A percentile compares a stretch with the other conserved stretches of the same genome.
Evolutionary conservation across 2,888 invertebrate species (phyloP).

Genomic region (Lordiphosa fenestrarum): DNA sequence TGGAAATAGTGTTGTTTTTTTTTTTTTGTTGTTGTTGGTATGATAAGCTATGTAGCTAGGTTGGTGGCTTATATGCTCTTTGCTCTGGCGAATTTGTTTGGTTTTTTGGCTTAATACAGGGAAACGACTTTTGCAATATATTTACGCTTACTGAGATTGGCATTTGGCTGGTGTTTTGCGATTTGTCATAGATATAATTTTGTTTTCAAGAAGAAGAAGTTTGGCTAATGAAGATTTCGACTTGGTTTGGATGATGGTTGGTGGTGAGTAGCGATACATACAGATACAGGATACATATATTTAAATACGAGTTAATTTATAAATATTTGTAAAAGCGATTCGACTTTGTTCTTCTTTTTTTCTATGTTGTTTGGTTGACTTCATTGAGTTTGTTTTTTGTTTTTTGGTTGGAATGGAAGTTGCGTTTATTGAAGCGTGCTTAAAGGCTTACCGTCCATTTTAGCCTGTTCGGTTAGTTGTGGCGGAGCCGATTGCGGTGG

Average conservation of each 20-base stretch:
- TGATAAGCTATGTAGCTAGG: conserved; percentile 68
- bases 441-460: conserved; percentile 82
- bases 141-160: conserved; percentile 65
- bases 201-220: conserved; percentile 44
- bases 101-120: conserved; percentile 41
- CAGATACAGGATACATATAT: conserved; percentile 73
- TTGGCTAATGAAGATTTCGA: conserved; percentile 66
- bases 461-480: conserved; percentile 83
- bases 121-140: conserved; percentile 59
- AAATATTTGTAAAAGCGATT: conserved; percentile 71
- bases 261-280: conserved; percentile 70
- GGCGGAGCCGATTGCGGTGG: conserved; percentile 86
- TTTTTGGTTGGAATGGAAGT: conserved; percentile 32
- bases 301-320: conserved; percentile 73
- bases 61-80: conserved; percentile 43
- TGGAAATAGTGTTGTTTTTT: conserved; percentile 64
- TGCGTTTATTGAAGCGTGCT: conserved; percentile 75
- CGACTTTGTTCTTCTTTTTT: conserved; percentile 36
- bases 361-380: conserved; percentile 57
- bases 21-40: conserved; percentile 40
- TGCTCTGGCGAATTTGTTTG: conserved; percentile 27
- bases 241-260: conserved; percentile 56
- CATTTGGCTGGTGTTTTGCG: conserved; percentile 56
- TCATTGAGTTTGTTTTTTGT: conserved; percentile 46
- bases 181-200: conserved; percentile 35